Conservation (phyloP, 2,797 vertebrate species). For the Sorex maritimensis region DNA sequence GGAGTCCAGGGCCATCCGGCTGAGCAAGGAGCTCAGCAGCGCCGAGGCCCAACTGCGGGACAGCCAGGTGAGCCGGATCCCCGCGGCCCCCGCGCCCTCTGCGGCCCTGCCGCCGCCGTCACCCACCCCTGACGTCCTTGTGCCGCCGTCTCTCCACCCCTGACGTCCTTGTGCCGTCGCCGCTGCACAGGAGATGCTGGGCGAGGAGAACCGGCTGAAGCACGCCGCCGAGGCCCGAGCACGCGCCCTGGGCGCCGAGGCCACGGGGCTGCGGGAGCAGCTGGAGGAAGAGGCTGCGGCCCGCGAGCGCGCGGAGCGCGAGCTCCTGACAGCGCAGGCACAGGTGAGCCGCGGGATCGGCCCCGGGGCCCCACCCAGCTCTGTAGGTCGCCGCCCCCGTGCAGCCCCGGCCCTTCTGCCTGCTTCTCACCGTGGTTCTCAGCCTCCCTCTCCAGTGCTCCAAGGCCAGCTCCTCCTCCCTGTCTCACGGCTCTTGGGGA, state of each 20-base stretch:
- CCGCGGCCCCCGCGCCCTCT: fast-evolving
- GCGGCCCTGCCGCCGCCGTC: too few species aligned
- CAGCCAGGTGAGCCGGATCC: constrained; percentile 91
- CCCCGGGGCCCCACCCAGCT: too few species aligned
- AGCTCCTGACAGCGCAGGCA: constrained; percentile 94
- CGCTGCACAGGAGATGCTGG: constrained; percentile 92
- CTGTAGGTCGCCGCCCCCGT: too few species aligned
- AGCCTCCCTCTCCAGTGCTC: too few species aligned
- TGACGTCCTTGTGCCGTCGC: neutral
- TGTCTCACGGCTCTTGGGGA: too few species aligned
- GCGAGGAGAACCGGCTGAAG: constrained; percentile 96
- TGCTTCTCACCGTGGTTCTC: too few species aligned
- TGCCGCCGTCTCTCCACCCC: neutral
- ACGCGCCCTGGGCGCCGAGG: constrained; percentile 94
- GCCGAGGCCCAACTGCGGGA: constrained; percentile 95
- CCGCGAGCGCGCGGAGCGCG: constrained; percentile 92
- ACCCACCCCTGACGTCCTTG: too few species aligned
- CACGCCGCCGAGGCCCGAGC: constrained; percentile 93
- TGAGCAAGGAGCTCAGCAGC: constrained; percentile 94
- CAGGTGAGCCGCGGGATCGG: constrained; percentile 90
- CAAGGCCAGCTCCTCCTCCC: neutral
- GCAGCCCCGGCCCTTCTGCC: too few species aligned
- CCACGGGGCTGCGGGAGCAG: constrained; percentile 92
- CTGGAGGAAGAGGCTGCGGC: constrained; percentile 95
- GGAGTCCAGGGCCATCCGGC: constrained; percentile 93